Percentiles rank a stretch among this genome's conserved stretches.
phyloP scores from a whole-genome alignment of 2,113 vertebrate genomes.

The Notothenia rossii region DNA sequence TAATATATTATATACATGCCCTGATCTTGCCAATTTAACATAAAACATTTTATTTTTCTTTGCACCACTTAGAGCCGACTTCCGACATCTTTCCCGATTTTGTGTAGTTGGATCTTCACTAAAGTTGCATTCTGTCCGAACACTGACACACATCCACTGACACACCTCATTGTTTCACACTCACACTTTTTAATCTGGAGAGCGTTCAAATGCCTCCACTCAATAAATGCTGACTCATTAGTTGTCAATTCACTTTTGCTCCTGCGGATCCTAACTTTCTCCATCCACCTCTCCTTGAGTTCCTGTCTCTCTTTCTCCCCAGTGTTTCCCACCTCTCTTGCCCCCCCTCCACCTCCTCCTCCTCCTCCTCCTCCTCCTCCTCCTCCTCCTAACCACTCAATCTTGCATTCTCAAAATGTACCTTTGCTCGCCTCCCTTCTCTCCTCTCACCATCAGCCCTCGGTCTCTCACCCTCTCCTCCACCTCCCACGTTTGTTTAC shows the following conservation, averaged over 20 bases:
- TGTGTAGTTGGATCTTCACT: not conserved
- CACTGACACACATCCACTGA: not conserved
- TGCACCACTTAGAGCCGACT: not conserved
- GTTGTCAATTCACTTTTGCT: slow-evolving; percentile 21
- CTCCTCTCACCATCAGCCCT: slow-evolving; percentile 27
- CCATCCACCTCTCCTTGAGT: slow-evolving; percentile 7
- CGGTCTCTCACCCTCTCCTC: slow-evolving; percentile 25
- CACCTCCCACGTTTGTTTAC: slow-evolving; percentile 52
- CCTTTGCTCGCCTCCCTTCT: slow-evolving; percentile 5
- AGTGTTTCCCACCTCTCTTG: slow-evolving; percentile 23
- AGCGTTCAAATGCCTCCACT: slow-evolving; percentile 12
- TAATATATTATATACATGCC: not conserved
- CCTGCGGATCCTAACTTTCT: slow-evolving; percentile 7
- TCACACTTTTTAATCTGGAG: slow-evolving; percentile 19
- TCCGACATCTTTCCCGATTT: not conserved
- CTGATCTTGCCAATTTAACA: not conserved
- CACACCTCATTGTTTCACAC: slow-evolving; percentile 2
- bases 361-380: not conserved
- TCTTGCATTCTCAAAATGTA: slow-evolving; percentile 39
- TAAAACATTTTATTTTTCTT: not conserved
- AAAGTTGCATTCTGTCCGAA: slow-evolving; percentile 13
- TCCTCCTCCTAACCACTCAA: slow-evolving; percentile 1
- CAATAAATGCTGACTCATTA: slow-evolving; percentile 46
- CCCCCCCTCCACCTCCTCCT: not conserved
- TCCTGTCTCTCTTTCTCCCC: slow-evolving; percentile 17